Evolutionary conservation across 2,888 invertebrate species (phyloP).

Genomic region (Ctenicera cuprea): DNA sequence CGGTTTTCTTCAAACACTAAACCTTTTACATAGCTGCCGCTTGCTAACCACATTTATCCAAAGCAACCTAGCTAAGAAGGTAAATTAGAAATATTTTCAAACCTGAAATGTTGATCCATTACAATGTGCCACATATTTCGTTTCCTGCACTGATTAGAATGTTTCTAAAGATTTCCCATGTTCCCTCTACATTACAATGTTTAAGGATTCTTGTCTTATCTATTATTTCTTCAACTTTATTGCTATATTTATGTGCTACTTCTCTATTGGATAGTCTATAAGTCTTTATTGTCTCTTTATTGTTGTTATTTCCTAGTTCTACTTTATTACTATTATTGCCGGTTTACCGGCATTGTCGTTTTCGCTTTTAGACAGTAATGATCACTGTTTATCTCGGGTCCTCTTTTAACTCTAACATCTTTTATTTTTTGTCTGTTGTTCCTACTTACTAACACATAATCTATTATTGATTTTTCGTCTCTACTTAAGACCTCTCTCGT

Average conservation of each 20-base stretch:
- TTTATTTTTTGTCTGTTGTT: constrained; percentile 29
- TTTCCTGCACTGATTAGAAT: too few relatives aligned
- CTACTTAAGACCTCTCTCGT: constrained; percentile 43
- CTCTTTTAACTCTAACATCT: constrained; percentile 43
- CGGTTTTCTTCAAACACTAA: too few relatives aligned
- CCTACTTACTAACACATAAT: constrained; percentile 37
- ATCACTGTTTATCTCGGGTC: constrained; percentile 40
- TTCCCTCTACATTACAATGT: background rate
- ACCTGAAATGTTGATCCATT: too few relatives aligned
- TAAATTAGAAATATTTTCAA: too few relatives aligned
- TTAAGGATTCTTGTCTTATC: background rate
- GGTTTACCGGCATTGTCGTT: background rate
- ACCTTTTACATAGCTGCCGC: too few relatives aligned
- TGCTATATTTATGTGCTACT: constrained; percentile 5
- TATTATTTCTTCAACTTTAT: background rate
- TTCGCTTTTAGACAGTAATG: constrained; percentile 36
- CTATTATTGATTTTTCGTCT: constrained; percentile 46
- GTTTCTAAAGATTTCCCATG: background rate
- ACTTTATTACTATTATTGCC: background rate
- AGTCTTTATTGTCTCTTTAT: background rate
- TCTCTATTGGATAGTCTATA: background rate
- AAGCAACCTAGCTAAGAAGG: too few relatives aligned
- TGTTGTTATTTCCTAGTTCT: background rate
- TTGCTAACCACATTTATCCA: too few relatives aligned
- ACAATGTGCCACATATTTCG: too few relatives aligned